Evolutionary conservation across 2,797 vertebrate species (phyloP).

Genomic region (Chelon auratus): DNA sequence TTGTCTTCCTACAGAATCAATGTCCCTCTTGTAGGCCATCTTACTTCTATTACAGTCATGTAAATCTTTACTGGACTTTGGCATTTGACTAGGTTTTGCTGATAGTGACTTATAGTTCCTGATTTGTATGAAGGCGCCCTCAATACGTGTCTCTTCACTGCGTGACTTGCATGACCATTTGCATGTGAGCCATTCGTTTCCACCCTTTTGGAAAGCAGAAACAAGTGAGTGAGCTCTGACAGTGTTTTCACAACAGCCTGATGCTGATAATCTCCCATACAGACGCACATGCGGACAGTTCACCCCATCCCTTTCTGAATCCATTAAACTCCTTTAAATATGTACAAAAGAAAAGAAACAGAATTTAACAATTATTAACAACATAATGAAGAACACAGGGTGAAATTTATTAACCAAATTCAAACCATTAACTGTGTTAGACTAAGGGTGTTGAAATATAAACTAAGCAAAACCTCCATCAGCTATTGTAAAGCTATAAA

Average conservation of each 20-base stretch:
- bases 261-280: conserved; percentile 19
- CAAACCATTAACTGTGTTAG: not conserved
- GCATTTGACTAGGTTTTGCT: not conserved
- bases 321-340: not conserved
- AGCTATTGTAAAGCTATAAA: too few species aligned
- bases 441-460: not conserved
- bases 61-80: not conserved
- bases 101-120: not conserved
- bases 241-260: conserved; percentile 69
- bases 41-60: conserved; percentile 27
- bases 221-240: conserved; percentile 3
- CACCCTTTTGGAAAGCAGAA: not conserved
- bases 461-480: not conserved
- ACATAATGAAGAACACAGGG: not conserved
- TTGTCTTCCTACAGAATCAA: conserved; percentile 16
- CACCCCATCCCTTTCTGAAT: conserved; percentile 8
- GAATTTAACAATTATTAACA: not conserved
- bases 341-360: not conserved
- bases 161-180: conserved; percentile 9
- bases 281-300: not conserved
- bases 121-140: not conserved
- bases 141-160: not conserved
- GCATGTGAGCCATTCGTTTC: conserved; percentile 42
- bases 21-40: conserved; percentile 15
- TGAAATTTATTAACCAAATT: not conserved